Evolutionary conservation across 2,888 invertebrate species (phyloP).

Genomic region (Plutella xylostella): DNA sequence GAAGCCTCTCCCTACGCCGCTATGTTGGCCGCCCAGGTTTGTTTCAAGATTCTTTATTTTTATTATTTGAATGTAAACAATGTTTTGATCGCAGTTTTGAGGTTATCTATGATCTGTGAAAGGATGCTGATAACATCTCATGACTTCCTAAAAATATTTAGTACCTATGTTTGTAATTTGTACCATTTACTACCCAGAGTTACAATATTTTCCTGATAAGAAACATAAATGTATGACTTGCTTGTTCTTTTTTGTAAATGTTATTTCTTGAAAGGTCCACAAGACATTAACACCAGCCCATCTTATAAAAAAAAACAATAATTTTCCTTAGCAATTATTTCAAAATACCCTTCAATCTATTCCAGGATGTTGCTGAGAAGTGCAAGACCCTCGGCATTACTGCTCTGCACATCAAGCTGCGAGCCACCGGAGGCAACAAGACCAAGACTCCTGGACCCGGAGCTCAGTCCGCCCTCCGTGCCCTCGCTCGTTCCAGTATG

Average conservation of each 20-base stretch:
- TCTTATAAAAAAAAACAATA: too few relatives aligned
- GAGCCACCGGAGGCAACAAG: conserved; percentile 99
- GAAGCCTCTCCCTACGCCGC: conserved; percentile 99
- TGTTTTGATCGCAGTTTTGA: conserved; percentile 19
- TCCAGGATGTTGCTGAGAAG: conserved; percentile 97
- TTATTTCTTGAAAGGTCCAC: too few relatives aligned
- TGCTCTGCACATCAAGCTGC: conserved; percentile 96
- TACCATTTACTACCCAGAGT: too few relatives aligned
- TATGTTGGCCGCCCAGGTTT: conserved; percentile 99
- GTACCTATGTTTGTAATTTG: too few relatives aligned
- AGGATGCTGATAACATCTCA: too few relatives aligned
- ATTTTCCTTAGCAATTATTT: conserved; percentile 16
- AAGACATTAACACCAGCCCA: too few relatives aligned
- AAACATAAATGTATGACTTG: too few relatives aligned
- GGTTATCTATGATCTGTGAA: conserved; percentile 40
- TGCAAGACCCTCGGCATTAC: conserved; percentile 98
- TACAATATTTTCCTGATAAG: too few relatives aligned
- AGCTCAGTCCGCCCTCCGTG: conserved; percentile 97
- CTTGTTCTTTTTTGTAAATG: too few relatives aligned
- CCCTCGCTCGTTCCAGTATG: conserved; percentile 98
- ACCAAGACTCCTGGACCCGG: conserved; percentile 99
- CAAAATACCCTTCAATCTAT: conserved; percentile 12
- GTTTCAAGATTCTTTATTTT: conserved; percentile 15
- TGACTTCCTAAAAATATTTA: too few relatives aligned
- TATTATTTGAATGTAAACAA: neutral